Evolutionary conservation across 2,888 invertebrate genomes (phyloP), one percentile per base, ranked within the genome.

Genomic region (Callosobruchus maculatus): DNA sequence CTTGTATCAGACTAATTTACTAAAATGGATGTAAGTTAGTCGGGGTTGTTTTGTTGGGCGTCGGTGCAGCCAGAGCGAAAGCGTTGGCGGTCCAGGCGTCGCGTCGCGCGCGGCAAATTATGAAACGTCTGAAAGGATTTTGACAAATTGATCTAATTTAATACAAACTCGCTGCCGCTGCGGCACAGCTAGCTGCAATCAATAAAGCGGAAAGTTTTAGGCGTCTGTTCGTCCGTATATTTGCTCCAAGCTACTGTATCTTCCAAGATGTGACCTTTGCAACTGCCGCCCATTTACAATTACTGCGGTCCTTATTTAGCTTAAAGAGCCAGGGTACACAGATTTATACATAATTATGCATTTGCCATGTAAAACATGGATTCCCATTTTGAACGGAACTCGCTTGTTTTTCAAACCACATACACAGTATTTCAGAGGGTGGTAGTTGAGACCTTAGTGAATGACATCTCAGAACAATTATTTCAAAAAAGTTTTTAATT

Each of bases 121-220:
- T 80, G 80, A 81, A 79, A 80, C 81, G 82, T 80, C 82, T 80
- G 78, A 81, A 82, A 78, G 79, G 80, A 80, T 81, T 79, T 82
- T 82, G 83, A 83, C 83, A 82, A 83, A 82, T 83, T 83, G 83
- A 82, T 83, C 83, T 82, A 82, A 82, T 83, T 82, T 83, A 81
- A 81, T 78, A 80, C 76, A 80, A 79, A 80, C 78, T 77, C 68
- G 21, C 68, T 21, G 21, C 77, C 73, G 77, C 75, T n/a, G 75
- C 49, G 1, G 13, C 49, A 0, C 5, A 49, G 5, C 49, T 49
- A 49, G 49, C 49, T 49, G 78, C 77, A 81, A 81, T 80, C 80
- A 76, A 80, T 80, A 80, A 75, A 4, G 1, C 68, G 13, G 20
- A n/a, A 68, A 21, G 22, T 21, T 22, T 68, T 20, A 9, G 75